Evolutionary conservation across 2,797 vertebrate genomes (phyloP), one percentile per base, ranked within the genome.

Genomic region (Champsocephalus esox): DNA sequence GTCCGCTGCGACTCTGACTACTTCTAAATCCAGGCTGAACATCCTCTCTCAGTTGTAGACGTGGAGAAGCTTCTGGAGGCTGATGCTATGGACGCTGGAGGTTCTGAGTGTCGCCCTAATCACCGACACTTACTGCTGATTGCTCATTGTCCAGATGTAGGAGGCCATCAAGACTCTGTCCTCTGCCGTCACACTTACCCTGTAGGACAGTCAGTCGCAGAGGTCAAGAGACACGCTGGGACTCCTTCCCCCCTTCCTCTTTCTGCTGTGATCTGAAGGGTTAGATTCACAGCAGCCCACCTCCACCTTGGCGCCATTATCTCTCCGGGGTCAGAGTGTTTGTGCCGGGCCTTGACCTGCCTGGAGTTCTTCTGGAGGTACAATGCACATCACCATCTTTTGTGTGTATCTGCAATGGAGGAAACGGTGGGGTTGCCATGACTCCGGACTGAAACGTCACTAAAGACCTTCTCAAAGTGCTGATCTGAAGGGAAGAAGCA

Each of bases 131-230:
- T 87, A 73, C 79, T 64, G 54, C 76, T 93, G 89, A 91, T 92
- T 92, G 87, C 83, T 79, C 81, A 90, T 93, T 94, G 92, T 94
- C 87, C 82, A 11, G 78, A 72, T 87, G 71, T 73, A 82, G 86
- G 85, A 84, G 82, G 82, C 76, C 80, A 87, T 90, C 89, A 79
- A 80, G 74, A 80, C 68, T 79, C 56, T 17, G 74, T 75, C 76
- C 72, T 77, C 75, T 71, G 60, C 75, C 48, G 41, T 50, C 71
- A 43, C 50, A 9, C 8, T 52, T 69, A 79, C 80, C 75, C 64
- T 70, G 57, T 78, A 75, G 51, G 72, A 75, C 50, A 34, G 78
- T 66, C 54, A 56, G 57, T 49, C 73, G 17, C 60, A 78, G 69
- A 92, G 87, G 90, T 94, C 92, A 92, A 93, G 72, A 88, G 86